These are phyloP conservation scores for Bombylius discolor DNA, from an alignment of 2,888 invertebrate genomes.

Conservation along the genomic window DNA sequence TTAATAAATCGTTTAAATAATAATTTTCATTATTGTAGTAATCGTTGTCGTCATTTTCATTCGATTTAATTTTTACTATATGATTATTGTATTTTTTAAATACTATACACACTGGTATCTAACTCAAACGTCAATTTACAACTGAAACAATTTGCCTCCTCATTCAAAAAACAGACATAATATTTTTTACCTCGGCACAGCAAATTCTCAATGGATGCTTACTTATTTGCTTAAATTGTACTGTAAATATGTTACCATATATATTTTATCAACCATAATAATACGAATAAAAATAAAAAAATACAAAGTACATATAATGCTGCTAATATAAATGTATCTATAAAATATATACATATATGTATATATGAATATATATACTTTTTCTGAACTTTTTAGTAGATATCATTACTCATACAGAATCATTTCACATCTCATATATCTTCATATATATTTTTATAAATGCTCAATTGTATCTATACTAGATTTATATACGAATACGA, in stretches of 20 bases:
- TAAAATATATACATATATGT: no score
- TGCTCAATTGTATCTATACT: neutral
- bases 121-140: constrained; percentile 23
- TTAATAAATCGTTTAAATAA: no score
- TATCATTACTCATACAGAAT: constrained; percentile 10
- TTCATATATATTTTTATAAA: neutral
- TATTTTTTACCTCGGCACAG: neutral
- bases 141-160: constrained; percentile 21
- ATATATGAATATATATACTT: neutral
- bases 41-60: no score
- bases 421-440: neutral
- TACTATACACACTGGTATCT: constrained; percentile 16
- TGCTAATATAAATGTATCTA: no score
- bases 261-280: no score
- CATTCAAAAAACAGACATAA: constrained; percentile 21
- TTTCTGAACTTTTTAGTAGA: neutral
- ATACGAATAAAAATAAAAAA: no score
- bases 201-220: neutral
- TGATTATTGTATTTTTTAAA: no score
- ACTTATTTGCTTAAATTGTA: no score
- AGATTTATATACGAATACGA: neutral
- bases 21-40: no score
- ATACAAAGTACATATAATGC: no score
- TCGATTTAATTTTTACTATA: no score
- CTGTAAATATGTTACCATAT: no score